Evolutionary conservation across 2,888 invertebrate species (phyloP), one percentile per base, ranked within the genome.

Genomic region (Atrina japonica): DNA sequence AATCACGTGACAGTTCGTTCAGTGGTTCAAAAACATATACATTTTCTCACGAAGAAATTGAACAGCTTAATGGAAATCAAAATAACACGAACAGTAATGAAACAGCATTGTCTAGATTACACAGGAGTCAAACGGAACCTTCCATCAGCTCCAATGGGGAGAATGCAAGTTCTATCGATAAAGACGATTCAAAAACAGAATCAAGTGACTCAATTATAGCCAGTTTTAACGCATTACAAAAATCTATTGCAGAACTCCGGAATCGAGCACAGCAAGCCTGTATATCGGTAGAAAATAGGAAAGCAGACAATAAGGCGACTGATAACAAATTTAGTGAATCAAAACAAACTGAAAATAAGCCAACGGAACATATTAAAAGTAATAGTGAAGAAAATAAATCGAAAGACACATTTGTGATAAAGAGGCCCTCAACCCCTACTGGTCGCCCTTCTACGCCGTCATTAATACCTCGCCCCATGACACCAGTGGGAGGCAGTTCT

Each of bases 381-480:
- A 40, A 2, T 14, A 29, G 27, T 25, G n/a, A 25, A 23, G 29
- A 29, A 11, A 53, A 53, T 14, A 53, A 21, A 3, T 3, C 6
- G 27, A 30, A 35, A n/a, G 35, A 30, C 5, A 35, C 23, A 0
- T 23, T 43, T 55, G 43, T 47, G 21, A 23, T 50, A 7, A 49
- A 25, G 41, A 35, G 61, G n/a, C 53, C 58, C 23, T 45, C 70
- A 27, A 77, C 77, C 6, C 77, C 78, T 0, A 63, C 73, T 41
- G 76, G 78, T 11, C 56, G 80, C 47, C 74, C 75, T 11, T 69
- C 75, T 16, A 83, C 83, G 21, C 83, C 83, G 7, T 81, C 83
- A 11, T 65, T 73, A 9, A 77, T 80, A 55, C 81, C 78, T n/a
- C 66, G 78, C 21, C 76, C 81, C 0, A 47, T 77, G 30, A 80